These are phyloP conservation scores for Chloropsis hardwickii DNA, from an alignment of 2,113 vertebrate genomes.

Conservation along the genomic window DNA sequence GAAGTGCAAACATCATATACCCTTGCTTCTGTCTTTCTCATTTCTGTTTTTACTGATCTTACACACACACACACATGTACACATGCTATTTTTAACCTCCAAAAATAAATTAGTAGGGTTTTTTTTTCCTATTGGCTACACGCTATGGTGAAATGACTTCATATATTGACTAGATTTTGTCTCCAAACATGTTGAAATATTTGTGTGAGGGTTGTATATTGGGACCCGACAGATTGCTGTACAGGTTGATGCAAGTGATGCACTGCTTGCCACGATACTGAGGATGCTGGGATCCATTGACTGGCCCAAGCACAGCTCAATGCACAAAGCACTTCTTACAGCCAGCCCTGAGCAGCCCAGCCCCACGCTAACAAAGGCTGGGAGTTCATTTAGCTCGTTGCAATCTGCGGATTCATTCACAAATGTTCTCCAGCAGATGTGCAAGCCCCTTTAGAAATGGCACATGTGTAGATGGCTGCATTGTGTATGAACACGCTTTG, in stretches of 20 bases:
- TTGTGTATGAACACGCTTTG: rapidly evolving
- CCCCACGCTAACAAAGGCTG: neutral
- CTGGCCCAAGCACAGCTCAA: neutral
- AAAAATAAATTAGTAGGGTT: neutral
- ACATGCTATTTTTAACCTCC: slow-evolving; percentile 9
- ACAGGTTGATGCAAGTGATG: neutral
- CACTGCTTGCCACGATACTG: neutral
- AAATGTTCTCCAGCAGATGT: neutral
- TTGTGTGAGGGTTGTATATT: slow-evolving; percentile 24
- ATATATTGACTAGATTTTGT: slow-evolving; percentile 18
- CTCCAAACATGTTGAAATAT: slow-evolving; percentile 26
- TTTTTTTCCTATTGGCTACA: slow-evolving; percentile 23
- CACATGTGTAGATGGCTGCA: neutral
- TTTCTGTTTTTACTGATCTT: slow-evolving; percentile 33
- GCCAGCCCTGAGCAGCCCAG: rapidly evolving
- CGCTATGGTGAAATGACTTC: slow-evolving; percentile 2
- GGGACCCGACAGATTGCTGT: neutral
- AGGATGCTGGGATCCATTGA: neutral
- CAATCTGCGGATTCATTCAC: neutral
- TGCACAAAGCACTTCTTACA: slow-evolving; percentile 21
- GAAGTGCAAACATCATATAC: neutral
- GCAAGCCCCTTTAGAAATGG: neutral
- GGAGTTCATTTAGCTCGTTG: neutral
- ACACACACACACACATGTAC: neutral
- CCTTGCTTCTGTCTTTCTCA: slow-evolving; percentile 10